Conservation (phyloP, 1,140 invertebrate species). For the Brachionus calyciflorus region DNA sequence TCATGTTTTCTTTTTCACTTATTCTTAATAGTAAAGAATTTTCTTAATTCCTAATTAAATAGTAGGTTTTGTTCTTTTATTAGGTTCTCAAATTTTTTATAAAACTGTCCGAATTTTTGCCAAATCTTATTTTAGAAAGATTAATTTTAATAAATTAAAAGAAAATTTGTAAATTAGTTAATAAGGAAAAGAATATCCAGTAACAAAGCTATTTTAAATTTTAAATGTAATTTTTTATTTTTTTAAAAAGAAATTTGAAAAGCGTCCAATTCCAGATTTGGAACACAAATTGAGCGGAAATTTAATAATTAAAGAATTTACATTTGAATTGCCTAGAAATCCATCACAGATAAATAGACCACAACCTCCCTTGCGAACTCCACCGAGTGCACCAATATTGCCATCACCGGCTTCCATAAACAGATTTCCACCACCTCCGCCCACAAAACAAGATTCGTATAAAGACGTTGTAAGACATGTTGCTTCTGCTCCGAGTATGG, state of each 20-base stretch:
- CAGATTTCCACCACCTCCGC: background rate
- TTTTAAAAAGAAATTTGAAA: conserved; percentile 7
- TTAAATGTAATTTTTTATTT: background rate
- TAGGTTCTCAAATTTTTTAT: too few relatives aligned
- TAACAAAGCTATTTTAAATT: too few relatives aligned
- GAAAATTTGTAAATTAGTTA: too few relatives aligned
- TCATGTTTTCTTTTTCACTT: too few relatives aligned
- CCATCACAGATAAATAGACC: background rate
- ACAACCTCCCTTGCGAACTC: background rate
- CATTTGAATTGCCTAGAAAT: background rate
- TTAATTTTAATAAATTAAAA: too few relatives aligned
- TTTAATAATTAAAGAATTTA: conserved; percentile 1
- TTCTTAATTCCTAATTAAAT: too few relatives aligned
- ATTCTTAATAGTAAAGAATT: too few relatives aligned
- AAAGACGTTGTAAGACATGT: background rate
- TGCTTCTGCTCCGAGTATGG: background rate
- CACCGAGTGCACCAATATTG: background rate
- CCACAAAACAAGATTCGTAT: background rate
- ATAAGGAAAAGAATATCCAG: too few relatives aligned
- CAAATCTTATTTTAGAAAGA: too few relatives aligned
- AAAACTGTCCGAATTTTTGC: too few relatives aligned
- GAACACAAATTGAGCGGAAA: background rate
- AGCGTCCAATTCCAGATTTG: background rate
- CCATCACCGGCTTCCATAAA: background rate
- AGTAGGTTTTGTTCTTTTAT: too few relatives aligned